Conservation (phyloP, 2,113 vertebrate genomes). For the Sylvia atricapilla region DNA sequence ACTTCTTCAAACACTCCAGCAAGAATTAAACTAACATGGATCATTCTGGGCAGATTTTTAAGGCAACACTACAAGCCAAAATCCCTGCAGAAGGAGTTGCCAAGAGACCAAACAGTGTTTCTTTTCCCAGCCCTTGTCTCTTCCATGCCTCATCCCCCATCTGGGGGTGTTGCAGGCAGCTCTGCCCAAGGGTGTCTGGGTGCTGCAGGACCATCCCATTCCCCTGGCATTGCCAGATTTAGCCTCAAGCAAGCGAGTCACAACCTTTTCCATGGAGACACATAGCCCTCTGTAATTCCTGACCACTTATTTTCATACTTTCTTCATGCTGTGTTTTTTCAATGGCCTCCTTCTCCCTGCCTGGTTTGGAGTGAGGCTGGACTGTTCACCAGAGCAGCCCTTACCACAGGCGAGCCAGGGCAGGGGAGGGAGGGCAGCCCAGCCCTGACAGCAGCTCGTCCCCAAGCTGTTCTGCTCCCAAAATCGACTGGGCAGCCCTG, state of each 20-base stretch:
- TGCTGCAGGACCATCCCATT: rapidly evolving
- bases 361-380: not conserved
- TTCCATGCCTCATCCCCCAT: not conserved
- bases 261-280: conserved; percentile 25
- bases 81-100: not conserved
- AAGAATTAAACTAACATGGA: conserved; percentile 34
- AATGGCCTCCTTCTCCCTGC: not conserved
- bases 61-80: not conserved
- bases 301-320: conserved; percentile 43
- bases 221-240: not conserved
- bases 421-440: not conserved
- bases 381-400: not conserved
- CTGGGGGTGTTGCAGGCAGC: not conserved
- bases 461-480: not conserved
- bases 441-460: not conserved
- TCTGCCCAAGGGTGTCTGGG: not conserved
- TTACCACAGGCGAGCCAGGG: not conserved
- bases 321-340: not conserved
- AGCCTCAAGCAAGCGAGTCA: not conserved
- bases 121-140: not conserved
- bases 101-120: not conserved
- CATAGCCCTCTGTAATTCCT: conserved; percentile 8
- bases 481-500: not conserved
- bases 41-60: conserved; percentile 13
- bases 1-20: conserved; percentile 5